Percentiles rank a stretch among this genome's conserved stretches.
These are phyloP conservation scores for Pachyramphus minor DNA, from an alignment of 2,113 vertebrate genomes.

Conservation along the genomic window DNA sequence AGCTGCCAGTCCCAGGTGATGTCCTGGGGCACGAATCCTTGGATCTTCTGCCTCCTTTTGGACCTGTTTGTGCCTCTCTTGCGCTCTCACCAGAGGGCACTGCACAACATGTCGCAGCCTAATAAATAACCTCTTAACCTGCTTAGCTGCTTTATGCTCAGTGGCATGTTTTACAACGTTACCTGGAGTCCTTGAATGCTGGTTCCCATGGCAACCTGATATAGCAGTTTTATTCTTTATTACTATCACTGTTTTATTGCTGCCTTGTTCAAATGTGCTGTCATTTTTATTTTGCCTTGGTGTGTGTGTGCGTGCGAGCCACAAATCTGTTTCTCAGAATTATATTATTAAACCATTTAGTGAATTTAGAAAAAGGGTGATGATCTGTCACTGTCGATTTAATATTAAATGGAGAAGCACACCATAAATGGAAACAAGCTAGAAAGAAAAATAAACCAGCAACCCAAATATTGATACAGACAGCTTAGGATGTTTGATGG, in stretches of 20 bases:
- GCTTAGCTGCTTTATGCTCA: constrained; percentile 70
- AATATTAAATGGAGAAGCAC: neutral
- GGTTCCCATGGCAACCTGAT: constrained; percentile 69
- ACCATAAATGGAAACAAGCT: constrained; percentile 27
- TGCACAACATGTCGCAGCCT: constrained; percentile 57
- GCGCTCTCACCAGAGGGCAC: constrained; percentile 69
- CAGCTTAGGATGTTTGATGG: neutral
- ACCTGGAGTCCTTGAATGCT: constrained; percentile 73
- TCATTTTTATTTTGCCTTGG: constrained; percentile 67
- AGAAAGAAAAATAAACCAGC: neutral
- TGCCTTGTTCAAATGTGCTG: constrained; percentile 65
- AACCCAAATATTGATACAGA: constrained; percentile 14
- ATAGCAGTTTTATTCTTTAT: constrained; percentile 73
- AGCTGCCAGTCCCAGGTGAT: neutral
- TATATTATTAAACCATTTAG: constrained; percentile 50
- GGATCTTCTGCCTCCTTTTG: neutral
- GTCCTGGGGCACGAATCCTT: fast-evolving
- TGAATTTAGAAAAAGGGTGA: constrained; percentile 21
- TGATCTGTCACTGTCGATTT: constrained; percentile 50
- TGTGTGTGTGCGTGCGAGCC: neutral
- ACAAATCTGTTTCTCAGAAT: constrained; percentile 52
- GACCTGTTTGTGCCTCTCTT: neutral
- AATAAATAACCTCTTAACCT: constrained; percentile 74
- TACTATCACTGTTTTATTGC: constrained; percentile 71
- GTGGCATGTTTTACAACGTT: constrained; percentile 69